Percentiles rank a stretch among this genome's conserved stretches.
phyloP scores from a whole-genome alignment of 2,113 vertebrate genomes.

The Larimichthys crocea region DNA sequence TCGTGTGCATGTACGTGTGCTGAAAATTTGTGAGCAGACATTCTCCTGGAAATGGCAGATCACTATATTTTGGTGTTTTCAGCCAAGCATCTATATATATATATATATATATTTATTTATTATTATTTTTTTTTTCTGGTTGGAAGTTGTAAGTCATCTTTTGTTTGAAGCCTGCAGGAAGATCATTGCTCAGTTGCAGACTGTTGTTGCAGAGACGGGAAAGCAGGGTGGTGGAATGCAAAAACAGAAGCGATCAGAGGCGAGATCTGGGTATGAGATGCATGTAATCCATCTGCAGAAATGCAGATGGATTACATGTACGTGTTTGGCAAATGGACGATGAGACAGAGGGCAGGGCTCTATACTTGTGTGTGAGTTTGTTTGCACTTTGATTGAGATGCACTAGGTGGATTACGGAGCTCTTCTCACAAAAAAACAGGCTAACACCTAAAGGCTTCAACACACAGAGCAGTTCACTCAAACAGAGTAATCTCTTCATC shows the following conservation, averaged over 20 bases:
- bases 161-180: constrained; percentile 54
- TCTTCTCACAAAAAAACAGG: constrained; percentile 46
- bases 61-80: constrained; percentile 49
- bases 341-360: constrained; percentile 51
- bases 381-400: constrained; percentile 67
- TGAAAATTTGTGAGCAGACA: constrained; percentile 35
- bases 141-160: constrained; percentile 54
- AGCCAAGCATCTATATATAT: constrained; percentile 23
- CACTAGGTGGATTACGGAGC: constrained; percentile 68
- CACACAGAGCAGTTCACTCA: constrained; percentile 59
- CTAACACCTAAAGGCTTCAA: constrained; percentile 63
- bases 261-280: constrained; percentile 31
- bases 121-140: constrained; percentile 29
- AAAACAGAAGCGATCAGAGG: constrained; percentile 34
- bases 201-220: constrained; percentile 19
- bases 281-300: too few relatives aligned
- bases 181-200: constrained; percentile 43
- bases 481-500: constrained; percentile 79
- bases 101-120: constrained; percentile 5
- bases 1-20: constrained; percentile 23
- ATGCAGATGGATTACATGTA: constrained; percentile 59
- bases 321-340: constrained; percentile 62
- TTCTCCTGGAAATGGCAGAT: constrained; percentile 61
- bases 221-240: constrained; percentile 26
- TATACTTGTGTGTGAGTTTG: constrained; percentile 50